Evolutionary conservation across 2,797 vertebrate species (phyloP).

Genomic region (Clarias laeviceps): DNA sequence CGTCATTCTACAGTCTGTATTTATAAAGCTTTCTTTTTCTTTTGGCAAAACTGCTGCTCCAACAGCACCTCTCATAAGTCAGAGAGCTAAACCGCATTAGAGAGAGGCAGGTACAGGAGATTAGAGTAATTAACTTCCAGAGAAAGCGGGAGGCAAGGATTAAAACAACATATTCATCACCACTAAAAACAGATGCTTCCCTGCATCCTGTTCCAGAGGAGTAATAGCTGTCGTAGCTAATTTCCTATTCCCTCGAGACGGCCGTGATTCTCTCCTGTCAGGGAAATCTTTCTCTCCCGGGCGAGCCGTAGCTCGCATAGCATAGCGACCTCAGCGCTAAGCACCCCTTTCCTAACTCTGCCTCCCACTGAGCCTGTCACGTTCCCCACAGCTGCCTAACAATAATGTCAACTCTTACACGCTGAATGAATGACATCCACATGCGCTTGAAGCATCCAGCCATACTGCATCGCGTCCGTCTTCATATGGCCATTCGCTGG

Average conservation of each 20-base stretch:
- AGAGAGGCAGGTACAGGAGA: conserved; percentile 57
- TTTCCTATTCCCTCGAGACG: conserved; percentile 59
- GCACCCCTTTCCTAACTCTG: conserved; percentile 41
- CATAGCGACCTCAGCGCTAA: conserved; percentile 48
- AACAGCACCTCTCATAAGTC: conserved; percentile 47
- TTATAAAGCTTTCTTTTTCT: not conserved
- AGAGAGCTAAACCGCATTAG: conserved; percentile 57
- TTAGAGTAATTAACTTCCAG: conserved; percentile 54
- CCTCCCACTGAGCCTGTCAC: conserved; percentile 52
- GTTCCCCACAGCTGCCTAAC: conserved; percentile 43
- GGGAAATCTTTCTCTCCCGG: conserved; percentile 57
- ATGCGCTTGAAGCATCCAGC: conserved; percentile 12
- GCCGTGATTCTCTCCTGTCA: conserved; percentile 59
- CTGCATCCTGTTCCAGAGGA: conserved; percentile 53
- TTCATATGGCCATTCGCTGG: conserved; percentile 18
- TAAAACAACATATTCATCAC: conserved; percentile 60
- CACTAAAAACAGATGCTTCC: conserved; percentile 60
- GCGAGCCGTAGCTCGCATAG: conserved; percentile 45
- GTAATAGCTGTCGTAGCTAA: conserved; percentile 63
- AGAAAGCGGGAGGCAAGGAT: conserved; percentile 53
- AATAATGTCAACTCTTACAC: conserved; percentile 40
- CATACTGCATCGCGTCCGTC: conserved; percentile 16
- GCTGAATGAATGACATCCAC: conserved; percentile 44
- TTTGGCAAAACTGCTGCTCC: conserved; percentile 45
- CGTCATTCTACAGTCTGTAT: conserved; percentile 6